Evolutionary conservation across 2,888 invertebrate genomes (phyloP), one percentile per base, ranked within the genome.

Genomic region (Limnephilus rhombicus): DNA sequence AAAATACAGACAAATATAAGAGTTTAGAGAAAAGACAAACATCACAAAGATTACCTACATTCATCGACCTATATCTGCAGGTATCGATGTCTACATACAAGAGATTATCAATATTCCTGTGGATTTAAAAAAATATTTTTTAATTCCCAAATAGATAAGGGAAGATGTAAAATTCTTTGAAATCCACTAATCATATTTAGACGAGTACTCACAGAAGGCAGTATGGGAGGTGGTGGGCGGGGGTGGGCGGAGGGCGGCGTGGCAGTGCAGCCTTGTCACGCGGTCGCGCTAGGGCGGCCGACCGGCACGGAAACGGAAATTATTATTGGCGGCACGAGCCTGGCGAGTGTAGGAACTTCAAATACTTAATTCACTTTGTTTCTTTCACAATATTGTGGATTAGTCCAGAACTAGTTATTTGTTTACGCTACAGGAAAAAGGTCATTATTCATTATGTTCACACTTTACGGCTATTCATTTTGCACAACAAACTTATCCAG

Each of bases 221-320:
- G 37, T 18, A 31, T 24, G 9, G 83, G 24, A 15, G 15, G 9
- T 18, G 31, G 68, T 5, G 24, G 68, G 68, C 24, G 68, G 68
- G 1, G 18, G 24, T 5, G 49, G 49, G 13, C 15, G 24, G 68
- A 24, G 68, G 68, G 68, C 68, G 68, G 68, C 9, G 24, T 9
- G 68, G 24, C 68, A 24, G 24, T 68, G 9, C 24, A 68, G 68
- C 68, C 68, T 68, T 68, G 68, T 68, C 68, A 68, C 34, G 31
- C 29, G 68, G 91, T 53, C 89, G 82, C 91, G 91, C 89, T 49
- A 53, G 37, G 80, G 88, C 83, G 45, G 89, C 91, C n/a, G 91
- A 91, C 53, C 91, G 83, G 37, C 34, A 89, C 49, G 89, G 29
- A 89, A 89, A 88, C 89, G 89, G 91, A 89, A 91, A 88, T 68